Evolutionary conservation across 2,113 vertebrate genomes (phyloP), one percentile per base, ranked within the genome.

Genomic region (Syngnathus scovelli): DNA sequence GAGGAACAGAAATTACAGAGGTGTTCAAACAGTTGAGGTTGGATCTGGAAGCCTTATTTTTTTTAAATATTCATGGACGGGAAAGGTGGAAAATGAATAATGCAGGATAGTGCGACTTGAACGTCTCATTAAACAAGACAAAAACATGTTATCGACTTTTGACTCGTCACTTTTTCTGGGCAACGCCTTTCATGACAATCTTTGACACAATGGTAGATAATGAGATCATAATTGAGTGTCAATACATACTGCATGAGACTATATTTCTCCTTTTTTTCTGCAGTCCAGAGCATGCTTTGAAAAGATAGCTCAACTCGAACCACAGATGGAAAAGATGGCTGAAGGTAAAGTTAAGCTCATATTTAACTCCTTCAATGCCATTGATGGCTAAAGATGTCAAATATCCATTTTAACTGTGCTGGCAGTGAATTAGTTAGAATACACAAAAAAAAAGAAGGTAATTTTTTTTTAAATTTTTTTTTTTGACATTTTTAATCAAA

Each of bases 241-340:
- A 41, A 41, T 43, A 1, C n/a, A 44, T 21, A 18, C 7, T 44
- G 6, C 23, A 64, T 27, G 5, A 48, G 15, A 65, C 44, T 19
- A 62, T 62, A 9, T 18, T 6, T 21, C 16, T 33, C 6, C 52
- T 21, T 7, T 39, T 67, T 27, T 58, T 21, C 75, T 71, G 67
- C 66, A 93, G 92, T 83, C 90, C 16, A 89, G 86, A 72, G 74
- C 61, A 10, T 89, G 88, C 74, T 93, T 90, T 84, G 76, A 84
- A 76, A 90, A 87, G 71, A 85, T 92, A 66, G 10, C 76, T 64
- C 80, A 89, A 63, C 88, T 90, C 60, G 87, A 91, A 43, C 85
- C 88, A 54, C 76, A 61, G 43, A 86, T 11, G 49, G 74, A 84
- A 55, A 83, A 79, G 15, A 78, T 90, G 68, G 79, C 86, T 1